Conservation (phyloP, 2,113 vertebrate genomes). For the Pterocles orientalis region DNA sequence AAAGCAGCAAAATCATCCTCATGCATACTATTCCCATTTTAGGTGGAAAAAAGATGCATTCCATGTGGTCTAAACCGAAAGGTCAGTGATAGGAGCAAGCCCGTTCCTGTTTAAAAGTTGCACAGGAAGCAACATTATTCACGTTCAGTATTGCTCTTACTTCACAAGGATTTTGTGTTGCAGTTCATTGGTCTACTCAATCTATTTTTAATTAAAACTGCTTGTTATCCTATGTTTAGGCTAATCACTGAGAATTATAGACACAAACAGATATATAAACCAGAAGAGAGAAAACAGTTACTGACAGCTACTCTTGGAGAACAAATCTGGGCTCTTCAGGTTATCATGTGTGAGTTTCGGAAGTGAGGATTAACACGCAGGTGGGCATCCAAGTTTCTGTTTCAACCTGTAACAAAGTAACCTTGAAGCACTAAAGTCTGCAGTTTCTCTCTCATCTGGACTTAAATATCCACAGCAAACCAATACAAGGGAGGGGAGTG, state of each 20-base stretch:
- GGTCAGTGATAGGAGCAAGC: not conserved
- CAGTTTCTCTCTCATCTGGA: not conserved
- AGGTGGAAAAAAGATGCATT: not conserved
- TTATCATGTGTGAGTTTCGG: not conserved
- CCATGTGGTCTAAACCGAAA: not conserved
- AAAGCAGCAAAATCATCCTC: not conserved
- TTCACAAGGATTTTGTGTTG: slow-evolving; percentile 35
- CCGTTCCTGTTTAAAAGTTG: not conserved
- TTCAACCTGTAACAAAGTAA: not conserved
- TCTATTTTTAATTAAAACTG: slow-evolving; percentile 74
- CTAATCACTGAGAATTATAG: slow-evolving; percentile 64
- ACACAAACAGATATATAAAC: not conserved
- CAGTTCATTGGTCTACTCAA: slow-evolving; percentile 23
- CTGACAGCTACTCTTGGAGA: slow-evolving; percentile 11
- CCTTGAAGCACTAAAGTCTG: not conserved
- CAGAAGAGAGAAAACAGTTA: slow-evolving; percentile 26
- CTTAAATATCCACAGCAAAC: not conserved
- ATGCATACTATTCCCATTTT: not conserved
- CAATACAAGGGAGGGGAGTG: not conserved
- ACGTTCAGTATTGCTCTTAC: not conserved
- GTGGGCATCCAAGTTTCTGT: not conserved
- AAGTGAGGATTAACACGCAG: not conserved
- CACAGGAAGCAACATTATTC: not conserved
- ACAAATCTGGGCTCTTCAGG: not conserved
- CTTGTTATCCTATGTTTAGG: slow-evolving; percentile 25